Percentiles rank a stretch among this genome's conserved stretches.
Evolutionary conservation across 2,113 vertebrate species (phyloP).

Genomic region (Choloepus hoffmanni): DNA sequence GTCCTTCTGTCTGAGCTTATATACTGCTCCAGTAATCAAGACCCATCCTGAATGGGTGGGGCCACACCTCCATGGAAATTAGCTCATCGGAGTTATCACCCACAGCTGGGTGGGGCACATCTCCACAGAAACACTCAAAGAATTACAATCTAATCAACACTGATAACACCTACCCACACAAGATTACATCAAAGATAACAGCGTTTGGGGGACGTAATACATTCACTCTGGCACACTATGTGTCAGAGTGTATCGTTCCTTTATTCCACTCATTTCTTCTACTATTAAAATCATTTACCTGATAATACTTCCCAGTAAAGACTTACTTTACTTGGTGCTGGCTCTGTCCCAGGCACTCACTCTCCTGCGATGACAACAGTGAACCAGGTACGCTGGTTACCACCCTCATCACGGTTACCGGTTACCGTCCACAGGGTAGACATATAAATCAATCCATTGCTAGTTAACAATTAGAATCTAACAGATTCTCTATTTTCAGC

Average conservation of each 20-base stretch:
- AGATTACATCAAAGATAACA: too few relatives aligned
- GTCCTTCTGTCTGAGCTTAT: too few relatives aligned
- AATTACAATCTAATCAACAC: too few relatives aligned
- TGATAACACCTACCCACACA: too few relatives aligned
- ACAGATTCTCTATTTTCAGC: neutral
- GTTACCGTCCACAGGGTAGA: neutral
- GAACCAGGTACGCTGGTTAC: neutral
- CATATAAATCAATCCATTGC: neutral
- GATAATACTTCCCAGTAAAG: neutral
- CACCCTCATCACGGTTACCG: neutral
- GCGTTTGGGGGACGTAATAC: too few relatives aligned
- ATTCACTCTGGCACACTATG: too few relatives aligned
- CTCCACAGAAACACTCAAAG: too few relatives aligned
- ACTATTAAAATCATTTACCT: neutral
- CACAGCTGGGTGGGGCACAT: too few relatives aligned
- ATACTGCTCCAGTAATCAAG: too few relatives aligned
- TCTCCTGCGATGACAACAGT: neutral
- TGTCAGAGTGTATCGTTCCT: neutral
- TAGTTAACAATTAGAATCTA: neutral
- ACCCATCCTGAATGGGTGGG: too few relatives aligned
- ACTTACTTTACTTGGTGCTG: neutral
- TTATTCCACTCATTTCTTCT: neutral
- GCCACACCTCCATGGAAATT: too few relatives aligned
- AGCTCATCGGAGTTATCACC: too few relatives aligned
- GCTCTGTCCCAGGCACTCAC: neutral